These are phyloP conservation scores for Myotis yumanensis DNA, from an alignment of 2,113 vertebrate genomes.

Conservation along the genomic window DNA sequence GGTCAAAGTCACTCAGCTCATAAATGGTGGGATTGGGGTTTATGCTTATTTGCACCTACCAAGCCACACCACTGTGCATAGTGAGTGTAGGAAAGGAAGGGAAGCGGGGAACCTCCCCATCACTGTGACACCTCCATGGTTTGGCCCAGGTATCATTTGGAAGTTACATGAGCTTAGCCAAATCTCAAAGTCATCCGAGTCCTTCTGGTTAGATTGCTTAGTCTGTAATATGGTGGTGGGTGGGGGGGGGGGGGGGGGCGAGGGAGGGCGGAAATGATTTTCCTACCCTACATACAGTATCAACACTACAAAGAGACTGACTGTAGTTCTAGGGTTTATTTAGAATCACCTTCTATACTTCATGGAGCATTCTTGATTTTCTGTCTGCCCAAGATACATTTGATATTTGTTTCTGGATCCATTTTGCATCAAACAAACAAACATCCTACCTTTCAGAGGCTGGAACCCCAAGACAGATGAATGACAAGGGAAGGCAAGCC, in stretches of 20 bases:
- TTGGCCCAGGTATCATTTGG: not conserved
- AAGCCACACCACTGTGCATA: not conserved
- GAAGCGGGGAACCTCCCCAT: not conserved
- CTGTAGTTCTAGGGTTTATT: too few relatives aligned
- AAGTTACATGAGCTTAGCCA: not conserved
- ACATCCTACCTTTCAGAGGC: not conserved
- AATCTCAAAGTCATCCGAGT: not conserved
- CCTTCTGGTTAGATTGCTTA: not conserved
- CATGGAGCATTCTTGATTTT: not conserved
- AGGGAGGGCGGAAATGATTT: not conserved
- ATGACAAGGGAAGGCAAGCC: not conserved
- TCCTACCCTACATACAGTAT: not conserved
- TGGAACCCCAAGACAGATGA: not conserved
- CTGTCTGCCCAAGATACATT: not conserved
- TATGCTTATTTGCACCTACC: not conserved
- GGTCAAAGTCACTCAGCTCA: not conserved
- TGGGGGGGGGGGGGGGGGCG: too few relatives aligned
- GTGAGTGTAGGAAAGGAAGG: not conserved
- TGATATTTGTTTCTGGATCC: not conserved
- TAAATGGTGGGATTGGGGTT: not conserved
- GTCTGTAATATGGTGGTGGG: not conserved
- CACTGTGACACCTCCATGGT: not conserved
- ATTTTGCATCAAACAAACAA: not conserved
- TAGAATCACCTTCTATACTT: not conserved
- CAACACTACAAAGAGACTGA: not conserved